phyloP scores from a whole-genome alignment of 2,797 vertebrate species.

The Arremon brunneinucha region DNA sequence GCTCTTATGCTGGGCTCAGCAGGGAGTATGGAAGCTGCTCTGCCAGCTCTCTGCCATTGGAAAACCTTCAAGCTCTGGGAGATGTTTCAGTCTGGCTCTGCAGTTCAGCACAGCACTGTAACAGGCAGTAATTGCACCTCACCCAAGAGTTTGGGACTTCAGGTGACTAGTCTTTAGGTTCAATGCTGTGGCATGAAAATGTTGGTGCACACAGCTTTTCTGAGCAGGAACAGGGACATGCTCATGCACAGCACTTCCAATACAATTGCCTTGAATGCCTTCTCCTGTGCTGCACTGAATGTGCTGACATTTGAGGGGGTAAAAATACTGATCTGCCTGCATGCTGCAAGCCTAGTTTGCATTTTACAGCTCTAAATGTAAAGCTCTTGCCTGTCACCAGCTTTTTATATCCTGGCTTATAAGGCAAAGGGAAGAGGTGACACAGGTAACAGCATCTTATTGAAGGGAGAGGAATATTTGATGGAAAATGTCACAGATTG shows the following conservation, averaged over 20 bases:
- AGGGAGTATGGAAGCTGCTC: background rate
- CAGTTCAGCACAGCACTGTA: background rate
- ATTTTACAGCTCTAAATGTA: background rate
- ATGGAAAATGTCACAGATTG: background rate
- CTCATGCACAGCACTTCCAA: background rate
- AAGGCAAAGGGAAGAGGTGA: background rate
- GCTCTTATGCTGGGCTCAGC: background rate
- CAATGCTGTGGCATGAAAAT: background rate
- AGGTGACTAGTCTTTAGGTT: background rate
- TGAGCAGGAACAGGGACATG: background rate
- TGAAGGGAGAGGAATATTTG: background rate
- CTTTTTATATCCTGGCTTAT: background rate
- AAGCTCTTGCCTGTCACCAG: background rate
- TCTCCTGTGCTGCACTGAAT: accelerated
- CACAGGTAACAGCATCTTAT: background rate
- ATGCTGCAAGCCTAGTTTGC: background rate
- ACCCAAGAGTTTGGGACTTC: background rate
- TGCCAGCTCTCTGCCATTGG: constrained; percentile 17
- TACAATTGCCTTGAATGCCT: background rate
- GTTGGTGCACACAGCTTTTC: background rate
- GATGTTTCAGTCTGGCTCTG: background rate
- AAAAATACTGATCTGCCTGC: background rate
- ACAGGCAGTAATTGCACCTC: background rate
- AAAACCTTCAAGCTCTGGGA: constrained; percentile 22
- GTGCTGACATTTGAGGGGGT: background rate